These are phyloP conservation scores for Leucoptera coffeella DNA, from an alignment of 2,888 invertebrate genomes.

Conservation along the genomic window DNA sequence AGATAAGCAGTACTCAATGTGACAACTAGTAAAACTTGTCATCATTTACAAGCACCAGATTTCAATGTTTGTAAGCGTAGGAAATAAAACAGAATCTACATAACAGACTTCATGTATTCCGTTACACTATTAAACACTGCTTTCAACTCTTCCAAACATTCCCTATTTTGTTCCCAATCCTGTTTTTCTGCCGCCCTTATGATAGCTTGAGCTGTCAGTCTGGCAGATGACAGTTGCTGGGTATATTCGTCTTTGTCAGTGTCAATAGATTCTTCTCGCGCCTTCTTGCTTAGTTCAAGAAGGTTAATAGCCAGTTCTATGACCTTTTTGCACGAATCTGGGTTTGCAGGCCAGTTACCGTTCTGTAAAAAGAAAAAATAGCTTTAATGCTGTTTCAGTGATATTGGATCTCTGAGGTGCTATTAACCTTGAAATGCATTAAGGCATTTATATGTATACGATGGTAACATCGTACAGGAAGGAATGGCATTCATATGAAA, in stretches of 20 bases:
- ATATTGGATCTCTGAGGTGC: too few species aligned
- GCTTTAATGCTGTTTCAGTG: too few species aligned
- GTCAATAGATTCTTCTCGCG: conserved; percentile 32
- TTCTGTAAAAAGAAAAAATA: conserved; percentile 19
- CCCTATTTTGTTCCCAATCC: conserved; percentile 31
- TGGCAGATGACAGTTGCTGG: conserved; percentile 53
- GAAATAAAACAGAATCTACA: conserved; percentile 16
- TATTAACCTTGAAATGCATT: too few species aligned
- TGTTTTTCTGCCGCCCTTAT: conserved; percentile 39
- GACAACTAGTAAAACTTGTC: too few species aligned
- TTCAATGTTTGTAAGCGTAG: too few species aligned
- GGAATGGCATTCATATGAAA: too few species aligned
- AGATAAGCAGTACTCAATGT: too few species aligned
- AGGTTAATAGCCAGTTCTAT: conserved; percentile 54
- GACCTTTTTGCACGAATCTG: conserved; percentile 55
- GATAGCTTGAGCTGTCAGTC: conserved; percentile 53
- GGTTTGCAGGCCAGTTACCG: conserved; percentile 50
- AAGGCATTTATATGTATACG: too few species aligned
- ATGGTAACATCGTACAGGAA: too few species aligned
- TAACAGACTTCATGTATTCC: conserved; percentile 36
- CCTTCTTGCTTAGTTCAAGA: conserved; percentile 51
- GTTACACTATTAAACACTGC: conserved; percentile 19
- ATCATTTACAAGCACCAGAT: too few species aligned
- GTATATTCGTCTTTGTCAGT: conserved; percentile 45
- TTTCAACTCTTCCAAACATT: conserved; percentile 19